Base-by-base conservation (phyloP, 1,140 invertebrate genomes). In the Doryteuthis pealeii region DNA sequence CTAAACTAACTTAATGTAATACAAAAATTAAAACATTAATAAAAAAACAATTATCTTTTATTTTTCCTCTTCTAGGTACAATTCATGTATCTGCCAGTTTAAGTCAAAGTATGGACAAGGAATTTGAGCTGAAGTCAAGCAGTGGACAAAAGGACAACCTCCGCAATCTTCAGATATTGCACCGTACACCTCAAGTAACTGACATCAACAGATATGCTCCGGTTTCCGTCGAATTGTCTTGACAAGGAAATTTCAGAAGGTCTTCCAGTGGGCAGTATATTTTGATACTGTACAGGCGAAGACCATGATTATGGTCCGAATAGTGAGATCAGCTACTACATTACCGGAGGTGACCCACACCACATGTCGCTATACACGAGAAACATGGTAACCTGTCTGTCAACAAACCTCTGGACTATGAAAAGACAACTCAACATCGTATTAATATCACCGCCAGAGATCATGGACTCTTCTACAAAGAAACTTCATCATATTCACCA, bases 361-460 rank as follows among this genome's bases (percentile, higher is more conserved):
- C 91, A 93, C 74, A 84, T 88, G 35, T 98, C 87, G 58, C 43
- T 32, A 92, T 98, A 10, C 91, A 97, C 83, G 87, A 92, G 1
- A 87, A 90, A 2, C 92, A 91, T 6, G 96, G 97, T 1, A 91
- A 91, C 0, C 91, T 99, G 0, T 93, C 91, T 30, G 94, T 98
- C 71, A 87, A 92, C 33, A 90, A 94, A 81, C 88, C 92, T 32
- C 87, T 99, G 30, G 96, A 99, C 87, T 98, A 93, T 86, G 97
- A 99, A 81, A 91, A 91, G 0, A 90, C 94, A 68, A 26, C 71
- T 10, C 92, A 93, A 81, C 96, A 97, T 84, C 91, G 91, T 66
- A 84, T 98, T 3, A 96, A 95, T 81, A 94, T 98, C 66, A 94
- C 94, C 0, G 96, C 95, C 0, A 90, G 90, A 35, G 96, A 98